A percentile compares a stretch with the other conserved stretches of the same genome.
Conservation (phyloP, 2,888 invertebrate species). For the Pecten maximus region DNA sequence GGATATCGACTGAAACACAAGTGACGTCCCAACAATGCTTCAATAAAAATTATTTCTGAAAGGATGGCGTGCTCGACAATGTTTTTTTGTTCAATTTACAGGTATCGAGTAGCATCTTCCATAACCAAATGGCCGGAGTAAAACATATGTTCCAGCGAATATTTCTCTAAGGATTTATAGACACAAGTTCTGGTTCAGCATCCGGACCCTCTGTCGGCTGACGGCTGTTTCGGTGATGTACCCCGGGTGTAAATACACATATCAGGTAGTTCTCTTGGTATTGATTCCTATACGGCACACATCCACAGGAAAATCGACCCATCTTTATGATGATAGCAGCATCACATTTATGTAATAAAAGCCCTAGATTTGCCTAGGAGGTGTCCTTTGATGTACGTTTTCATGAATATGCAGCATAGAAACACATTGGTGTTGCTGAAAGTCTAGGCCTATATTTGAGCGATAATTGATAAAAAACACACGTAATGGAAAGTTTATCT, state of each 20-base stretch:
- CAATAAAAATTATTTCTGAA: not conserved
- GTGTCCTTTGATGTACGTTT: not conserved
- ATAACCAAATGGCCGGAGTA: not conserved
- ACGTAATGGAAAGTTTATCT: not conserved
- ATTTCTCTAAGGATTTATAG: no score
- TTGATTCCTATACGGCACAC: not conserved
- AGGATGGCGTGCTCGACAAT: not conserved
- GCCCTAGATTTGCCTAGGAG: not conserved
- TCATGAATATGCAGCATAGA: not conserved
- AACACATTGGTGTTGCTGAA: not conserved
- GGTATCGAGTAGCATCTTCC: not conserved
- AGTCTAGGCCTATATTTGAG: not conserved
- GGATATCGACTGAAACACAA: not conserved
- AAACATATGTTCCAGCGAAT: no score
- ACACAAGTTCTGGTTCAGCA: not conserved
- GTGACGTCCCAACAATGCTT: not conserved
- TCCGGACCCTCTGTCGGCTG: not conserved
- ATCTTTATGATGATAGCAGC: not conserved
- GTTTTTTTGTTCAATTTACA: not conserved
- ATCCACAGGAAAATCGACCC: slow-evolving; percentile 20
- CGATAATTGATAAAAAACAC: not conserved
- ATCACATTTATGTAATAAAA: slow-evolving; percentile 25
- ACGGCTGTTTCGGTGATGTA: not conserved
- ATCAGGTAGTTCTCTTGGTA: not conserved
- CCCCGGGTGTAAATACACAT: not conserved